A percentile compares a stretch with the other conserved stretches of the same genome.
Evolutionary conservation across 2,797 vertebrate genomes (phyloP).

Genomic region (Hyperoplus lanceolatus): DNA sequence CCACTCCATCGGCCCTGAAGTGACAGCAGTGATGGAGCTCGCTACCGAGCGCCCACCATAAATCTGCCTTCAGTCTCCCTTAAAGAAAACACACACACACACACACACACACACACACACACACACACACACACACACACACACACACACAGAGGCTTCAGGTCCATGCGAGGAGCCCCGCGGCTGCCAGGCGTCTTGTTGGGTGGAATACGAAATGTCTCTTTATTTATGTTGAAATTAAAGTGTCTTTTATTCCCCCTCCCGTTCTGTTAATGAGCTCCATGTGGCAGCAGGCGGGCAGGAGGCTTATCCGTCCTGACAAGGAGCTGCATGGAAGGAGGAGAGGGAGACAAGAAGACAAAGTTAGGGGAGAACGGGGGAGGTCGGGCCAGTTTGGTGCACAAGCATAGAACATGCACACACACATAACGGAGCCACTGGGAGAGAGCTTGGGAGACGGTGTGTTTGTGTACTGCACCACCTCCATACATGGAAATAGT

Average conservation of each 20-base stretch:
- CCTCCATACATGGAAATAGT: conserved; percentile 37
- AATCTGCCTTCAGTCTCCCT: conserved; percentile 74
- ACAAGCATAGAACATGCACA: conserved; percentile 3
- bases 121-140: too few species aligned
- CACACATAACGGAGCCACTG: neutral
- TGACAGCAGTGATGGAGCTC: conserved; percentile 76
- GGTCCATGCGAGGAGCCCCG: conserved; percentile 43
- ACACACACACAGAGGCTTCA: conserved; percentile 34
- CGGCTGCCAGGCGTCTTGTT: conserved; percentile 71
- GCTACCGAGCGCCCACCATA: conserved; percentile 67
- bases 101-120: too few species aligned
- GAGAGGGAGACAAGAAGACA: conserved; percentile 48
- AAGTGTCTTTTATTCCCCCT: conserved; percentile 79
- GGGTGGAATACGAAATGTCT: conserved; percentile 80
- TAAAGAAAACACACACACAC: conserved; percentile 71
- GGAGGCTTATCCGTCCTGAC: conserved; percentile 76
- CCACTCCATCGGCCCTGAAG: conserved; percentile 69
- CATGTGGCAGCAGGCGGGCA: conserved; percentile 79
- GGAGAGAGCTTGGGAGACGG: neutral
- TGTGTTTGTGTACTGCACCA: conserved; percentile 33
- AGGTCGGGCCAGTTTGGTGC: conserved; percentile 51
- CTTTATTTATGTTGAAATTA: conserved; percentile 86
- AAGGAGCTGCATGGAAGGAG: conserved; percentile 71
- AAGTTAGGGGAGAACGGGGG: conserved; percentile 61
- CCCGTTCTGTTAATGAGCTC: conserved; percentile 79